Evolutionary conservation across 2,113 vertebrate species (phyloP).

Genomic region (Zosterops borbonicus): DNA sequence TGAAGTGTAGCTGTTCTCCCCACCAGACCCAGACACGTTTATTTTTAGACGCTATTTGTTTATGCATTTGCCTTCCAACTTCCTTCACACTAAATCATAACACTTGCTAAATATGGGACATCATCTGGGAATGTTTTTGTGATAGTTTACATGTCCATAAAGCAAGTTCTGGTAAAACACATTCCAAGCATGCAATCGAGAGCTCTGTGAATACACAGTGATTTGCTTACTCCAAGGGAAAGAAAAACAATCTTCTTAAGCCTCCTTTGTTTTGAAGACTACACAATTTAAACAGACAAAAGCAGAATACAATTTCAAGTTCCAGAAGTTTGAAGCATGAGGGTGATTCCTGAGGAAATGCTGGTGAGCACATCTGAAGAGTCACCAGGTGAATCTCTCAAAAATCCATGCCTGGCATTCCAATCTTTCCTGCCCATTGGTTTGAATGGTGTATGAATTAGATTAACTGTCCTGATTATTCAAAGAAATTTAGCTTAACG

Average conservation of each 20-base stretch:
- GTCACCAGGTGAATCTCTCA: background rate
- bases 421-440: background rate
- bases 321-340: background rate
- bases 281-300: background rate
- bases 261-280: background rate
- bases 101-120: background rate
- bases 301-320: background rate
- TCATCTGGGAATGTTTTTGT: background rate
- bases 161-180: background rate
- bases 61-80: background rate
- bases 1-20: background rate
- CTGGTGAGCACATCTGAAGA: background rate
- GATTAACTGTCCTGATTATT: constrained; percentile 71
- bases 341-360: background rate
- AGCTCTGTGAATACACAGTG: background rate
- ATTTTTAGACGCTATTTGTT: background rate
- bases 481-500: constrained; percentile 75
- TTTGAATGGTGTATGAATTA: constrained; percentile 63
- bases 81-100: background rate
- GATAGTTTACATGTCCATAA: background rate
- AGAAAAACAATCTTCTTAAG: background rate
- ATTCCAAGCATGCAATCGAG: background rate
- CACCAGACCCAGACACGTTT: background rate
- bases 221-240: background rate
- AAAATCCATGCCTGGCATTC: background rate